A percentile compares a stretch with the other conserved stretches of the same genome.
Evolutionary conservation across 2,888 invertebrate genomes (phyloP).

Genomic region (Drosophila leonis): DNA sequence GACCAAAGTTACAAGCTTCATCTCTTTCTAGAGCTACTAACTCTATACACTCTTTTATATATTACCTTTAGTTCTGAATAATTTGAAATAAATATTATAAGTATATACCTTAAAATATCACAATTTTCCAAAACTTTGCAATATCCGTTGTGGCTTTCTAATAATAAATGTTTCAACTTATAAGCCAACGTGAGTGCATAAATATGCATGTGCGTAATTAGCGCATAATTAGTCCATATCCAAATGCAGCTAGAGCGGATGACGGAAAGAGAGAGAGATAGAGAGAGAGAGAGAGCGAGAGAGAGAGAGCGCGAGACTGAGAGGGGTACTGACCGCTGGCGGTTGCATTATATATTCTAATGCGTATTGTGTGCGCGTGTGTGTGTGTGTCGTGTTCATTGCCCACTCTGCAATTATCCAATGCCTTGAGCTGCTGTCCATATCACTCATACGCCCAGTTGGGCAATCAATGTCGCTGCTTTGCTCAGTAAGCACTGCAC

Average conservation of each 20-base stretch:
- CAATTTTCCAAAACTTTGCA: too few relatives aligned
- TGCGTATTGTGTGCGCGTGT: constrained; percentile 12
- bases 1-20: too few relatives aligned
- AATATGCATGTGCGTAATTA: constrained; percentile 23
- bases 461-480: constrained; percentile 64
- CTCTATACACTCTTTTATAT: background rate
- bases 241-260: background rate
- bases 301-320: background rate
- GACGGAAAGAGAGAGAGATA: too few relatives aligned
- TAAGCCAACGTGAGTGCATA: constrained; percentile 5
- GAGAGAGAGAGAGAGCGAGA: background rate
- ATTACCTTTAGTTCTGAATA: background rate
- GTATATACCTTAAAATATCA: background rate
- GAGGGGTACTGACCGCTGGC: background rate
- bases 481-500: constrained; percentile 56
- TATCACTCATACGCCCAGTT: constrained; percentile 79
- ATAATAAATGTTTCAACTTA: background rate
- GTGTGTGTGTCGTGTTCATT: background rate
- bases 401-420: constrained; percentile 23
- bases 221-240: constrained; percentile 38
- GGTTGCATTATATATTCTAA: constrained; percentile 59
- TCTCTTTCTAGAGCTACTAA: too few relatives aligned
- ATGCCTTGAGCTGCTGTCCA: constrained; percentile 57
- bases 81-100: background rate
- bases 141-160: background rate